Evolutionary conservation across 2,797 vertebrate genomes (phyloP), one percentile per base, ranked within the genome.

Genomic region (Fundulus diaphanus): DNA sequence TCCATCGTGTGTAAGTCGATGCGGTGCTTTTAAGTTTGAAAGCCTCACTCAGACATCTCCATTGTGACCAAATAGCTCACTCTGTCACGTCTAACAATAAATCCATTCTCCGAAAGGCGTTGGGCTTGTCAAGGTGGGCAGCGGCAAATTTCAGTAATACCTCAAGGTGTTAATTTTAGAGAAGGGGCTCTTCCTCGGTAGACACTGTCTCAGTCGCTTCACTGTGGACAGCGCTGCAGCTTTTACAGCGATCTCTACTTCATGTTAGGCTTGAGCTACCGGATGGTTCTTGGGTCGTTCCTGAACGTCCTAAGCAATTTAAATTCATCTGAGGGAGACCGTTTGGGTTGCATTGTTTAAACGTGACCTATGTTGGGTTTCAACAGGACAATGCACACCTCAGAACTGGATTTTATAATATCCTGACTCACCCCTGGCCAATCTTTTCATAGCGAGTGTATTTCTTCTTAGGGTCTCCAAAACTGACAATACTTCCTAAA

Each of bases 401-500:
- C 49, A 51, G 18, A 51, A 52, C 51, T 52, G 24, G 24, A 52
- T 9, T n/a, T 52, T 52, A 2, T n/a, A 52, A 1, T 72, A 37
- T 11, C 46, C 2, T 22, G 56, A 96, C 97, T 98, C 90, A 99
- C 98, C 98, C 98, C 83, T 99, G 98, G 63, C 98, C 98, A 0
- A 99, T 99, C 94, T 99, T 99, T 92, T 99, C 98, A 3, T 96
- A 99, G 96, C 97, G 95, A 78, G 97, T 99, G 78, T 99, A 99
- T 90, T 99, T 99, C 94, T 99, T 99, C 95, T 99, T 99, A 12
- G 98, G 98, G 89, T 99, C 98, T 59, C 98, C 98, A 89, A 99
- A 96, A 92, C 98, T 99, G 82, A 99, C 98, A 78, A 99, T 99
- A 15, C 96, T 93, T 83, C 93, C 93, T 94, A 59, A 35, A 42